Percentiles rank a stretch among this genome's conserved stretches.
Evolutionary conservation across 2,113 vertebrate species (phyloP).

Genomic region (Stegastes partitus): DNA sequence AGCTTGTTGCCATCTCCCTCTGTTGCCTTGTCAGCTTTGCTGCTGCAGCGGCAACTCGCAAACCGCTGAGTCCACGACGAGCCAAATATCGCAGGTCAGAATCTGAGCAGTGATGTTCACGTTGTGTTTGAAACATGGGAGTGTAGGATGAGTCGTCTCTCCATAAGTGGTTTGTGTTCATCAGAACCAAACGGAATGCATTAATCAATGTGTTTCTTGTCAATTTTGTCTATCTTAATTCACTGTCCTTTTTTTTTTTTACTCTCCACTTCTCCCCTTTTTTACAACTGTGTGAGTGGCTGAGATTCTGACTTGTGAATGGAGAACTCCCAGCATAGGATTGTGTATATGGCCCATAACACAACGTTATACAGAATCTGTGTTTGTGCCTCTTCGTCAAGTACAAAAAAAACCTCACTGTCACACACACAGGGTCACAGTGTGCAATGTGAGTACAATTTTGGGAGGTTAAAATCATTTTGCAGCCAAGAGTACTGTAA

Average conservation of each 20-base stretch:
- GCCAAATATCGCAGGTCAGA: slow-evolving; percentile 97
- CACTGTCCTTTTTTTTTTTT: not conserved
- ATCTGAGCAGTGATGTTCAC: slow-evolving; percentile 87
- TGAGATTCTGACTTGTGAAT: slow-evolving; percentile 28
- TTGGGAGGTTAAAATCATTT: not conserved
- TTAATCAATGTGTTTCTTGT: not conserved
- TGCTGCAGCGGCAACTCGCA: slow-evolving; percentile 91
- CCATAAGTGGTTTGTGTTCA: slow-evolving; percentile 5
- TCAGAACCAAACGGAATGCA: slow-evolving; percentile 1
- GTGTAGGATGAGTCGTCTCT: not conserved
- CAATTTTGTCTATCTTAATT: slow-evolving; percentile 1
- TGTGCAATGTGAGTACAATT: not conserved
- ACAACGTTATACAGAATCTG: too few species aligned
- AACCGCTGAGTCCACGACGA: slow-evolving; percentile 88
- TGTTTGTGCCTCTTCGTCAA: not conserved
- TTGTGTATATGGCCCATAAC: not conserved
- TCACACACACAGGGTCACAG: not conserved
- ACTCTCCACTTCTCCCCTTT: too few species aligned
- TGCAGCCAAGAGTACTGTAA: too few species aligned
- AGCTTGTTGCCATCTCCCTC: slow-evolving; percentile 86
- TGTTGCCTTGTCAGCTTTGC: slow-evolving; percentile 95
- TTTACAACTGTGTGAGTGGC: slow-evolving; percentile 17
- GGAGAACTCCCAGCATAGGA: not conserved
- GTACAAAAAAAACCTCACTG: slow-evolving; percentile 2
- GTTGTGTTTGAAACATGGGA: slow-evolving; percentile 66